Percentiles rank a stretch among this genome's conserved stretches.
These are phyloP conservation scores for Loxodonta africana DNA, from an alignment of 2,113 vertebrate species.

Conservation along the genomic window DNA sequence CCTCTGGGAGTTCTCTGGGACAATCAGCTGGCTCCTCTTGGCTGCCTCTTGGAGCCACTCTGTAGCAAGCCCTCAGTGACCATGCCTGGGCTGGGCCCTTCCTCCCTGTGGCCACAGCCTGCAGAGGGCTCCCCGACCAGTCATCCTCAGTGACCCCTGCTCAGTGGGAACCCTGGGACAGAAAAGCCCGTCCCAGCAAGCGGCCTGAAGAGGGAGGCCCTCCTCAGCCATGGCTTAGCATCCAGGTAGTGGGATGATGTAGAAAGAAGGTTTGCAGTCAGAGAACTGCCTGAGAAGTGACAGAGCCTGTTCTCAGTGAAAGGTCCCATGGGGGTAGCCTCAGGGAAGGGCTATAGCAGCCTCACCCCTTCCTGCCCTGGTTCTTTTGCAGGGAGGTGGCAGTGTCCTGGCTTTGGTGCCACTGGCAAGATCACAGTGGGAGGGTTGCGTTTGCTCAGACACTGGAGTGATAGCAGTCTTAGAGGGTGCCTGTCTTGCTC, in stretches of 20 bases:
- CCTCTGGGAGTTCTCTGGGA: not conserved
- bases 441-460: not conserved
- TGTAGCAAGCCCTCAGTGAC: not conserved
- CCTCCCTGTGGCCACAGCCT: not conserved
- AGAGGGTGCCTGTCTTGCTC: not conserved
- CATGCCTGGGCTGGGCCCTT: not conserved
- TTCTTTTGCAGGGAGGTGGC: not conserved
- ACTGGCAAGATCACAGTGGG: not conserved
- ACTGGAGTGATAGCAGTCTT: not conserved
- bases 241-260: not conserved
- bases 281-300: not conserved
- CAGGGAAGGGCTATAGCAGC: not conserved
- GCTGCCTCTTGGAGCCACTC: not conserved
- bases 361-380: not conserved
- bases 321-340: not conserved
- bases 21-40: no score
- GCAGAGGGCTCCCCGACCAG: not conserved
- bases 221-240: not conserved
- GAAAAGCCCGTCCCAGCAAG: not conserved
- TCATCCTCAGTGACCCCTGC: not conserved
- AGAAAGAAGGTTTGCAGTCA: not conserved
- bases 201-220: not conserved
- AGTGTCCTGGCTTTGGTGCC: not conserved
- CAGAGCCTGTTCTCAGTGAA: not conserved
- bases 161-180: no score